Conservation (phyloP, 2,888 invertebrate species). For the Tiliacea aurago region DNA sequence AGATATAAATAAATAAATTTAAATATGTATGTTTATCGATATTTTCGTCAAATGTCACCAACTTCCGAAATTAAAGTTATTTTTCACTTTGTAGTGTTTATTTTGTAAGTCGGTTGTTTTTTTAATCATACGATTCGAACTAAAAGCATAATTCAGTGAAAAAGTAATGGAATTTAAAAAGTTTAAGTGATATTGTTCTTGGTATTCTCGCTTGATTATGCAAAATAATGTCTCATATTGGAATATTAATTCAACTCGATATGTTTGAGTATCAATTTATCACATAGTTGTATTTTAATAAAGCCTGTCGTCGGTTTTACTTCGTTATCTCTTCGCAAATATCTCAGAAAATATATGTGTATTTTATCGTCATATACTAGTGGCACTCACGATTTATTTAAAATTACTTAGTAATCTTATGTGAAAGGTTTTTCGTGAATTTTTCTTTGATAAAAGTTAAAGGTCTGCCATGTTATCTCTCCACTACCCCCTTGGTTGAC, state of each 20-base stretch:
- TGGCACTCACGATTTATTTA: conserved; percentile 2
- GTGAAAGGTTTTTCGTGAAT: background rate
- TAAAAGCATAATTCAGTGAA: background rate
- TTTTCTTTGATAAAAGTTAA: background rate
- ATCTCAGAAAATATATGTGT: conserved; percentile 35
- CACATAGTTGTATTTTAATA: conserved; percentile 31
- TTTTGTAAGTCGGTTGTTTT: too few relatives aligned
- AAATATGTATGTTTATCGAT: too few relatives aligned
- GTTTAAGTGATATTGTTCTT: background rate
- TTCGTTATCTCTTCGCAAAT: conserved; percentile 19
- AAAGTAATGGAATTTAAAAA: background rate
- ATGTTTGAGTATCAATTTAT: conserved; percentile 41
- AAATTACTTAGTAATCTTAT: background rate
- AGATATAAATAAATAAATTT: too few relatives aligned
- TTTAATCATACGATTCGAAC: background rate
- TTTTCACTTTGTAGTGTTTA: too few relatives aligned
- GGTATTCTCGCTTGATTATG: background rate
- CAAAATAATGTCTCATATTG: conserved; percentile 3
- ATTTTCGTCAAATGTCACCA: too few relatives aligned
- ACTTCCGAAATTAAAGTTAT: too few relatives aligned
- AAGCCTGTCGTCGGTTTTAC: conserved; percentile 13
- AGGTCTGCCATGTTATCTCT: background rate
- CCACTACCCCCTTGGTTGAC: background rate
- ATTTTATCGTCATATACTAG: background rate
- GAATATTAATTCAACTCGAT: conserved; percentile 17